Evolutionary conservation across 2,888 invertebrate genomes (phyloP), one percentile per base, ranked within the genome.

Genomic region (Hedya salicella): DNA sequence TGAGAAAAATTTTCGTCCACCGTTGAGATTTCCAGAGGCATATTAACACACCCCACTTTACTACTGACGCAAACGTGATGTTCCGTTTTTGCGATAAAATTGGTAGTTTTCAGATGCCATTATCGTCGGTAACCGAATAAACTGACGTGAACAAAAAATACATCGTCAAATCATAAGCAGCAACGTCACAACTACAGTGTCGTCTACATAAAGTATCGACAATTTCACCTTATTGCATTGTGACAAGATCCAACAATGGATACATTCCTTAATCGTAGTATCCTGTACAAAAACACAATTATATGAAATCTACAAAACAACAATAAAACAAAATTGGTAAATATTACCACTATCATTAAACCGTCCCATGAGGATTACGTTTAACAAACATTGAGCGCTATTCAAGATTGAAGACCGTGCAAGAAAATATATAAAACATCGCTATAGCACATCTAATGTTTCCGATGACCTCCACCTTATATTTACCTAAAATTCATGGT

Each of bases 401-500:
- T 44, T 46, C 17, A 44, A 44, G 25, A 56, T 44, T 54, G 25
- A 42, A 54, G 9, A 42, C 21, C 8, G 17, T 42, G 17, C 30
- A 56, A 42, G 42, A 56, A 56, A 14, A 21, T 17, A 44, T 3
- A 25, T 44, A 46, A 46, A 32, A 19, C 16, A 49, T 3, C 6
- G 13, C 5, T 14, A 44, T 17, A 32, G 56, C 13, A 25, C n/a
- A 11, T 5, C 53, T 60, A 42, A 70, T 70, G 70, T 75, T 72
- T 73, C 71, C 71, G 70, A 73, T 71, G 81, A 71, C 78, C 80
- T 81, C 73, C 44, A 49, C 48, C 61, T 74, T 65, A 75, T 75
- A 78, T 77, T 79, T 81, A 78, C 75, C 42, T 73, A 72, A 78
- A 76, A 81, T 78, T 77, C 78, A 70, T 73, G 73, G 71, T 69